Percentiles rank a stretch among this genome's conserved stretches.
These are phyloP conservation scores for Pelodiscus sinensis DNA, from an alignment of 2,113 vertebrate genomes.

Conservation along the genomic window DNA sequence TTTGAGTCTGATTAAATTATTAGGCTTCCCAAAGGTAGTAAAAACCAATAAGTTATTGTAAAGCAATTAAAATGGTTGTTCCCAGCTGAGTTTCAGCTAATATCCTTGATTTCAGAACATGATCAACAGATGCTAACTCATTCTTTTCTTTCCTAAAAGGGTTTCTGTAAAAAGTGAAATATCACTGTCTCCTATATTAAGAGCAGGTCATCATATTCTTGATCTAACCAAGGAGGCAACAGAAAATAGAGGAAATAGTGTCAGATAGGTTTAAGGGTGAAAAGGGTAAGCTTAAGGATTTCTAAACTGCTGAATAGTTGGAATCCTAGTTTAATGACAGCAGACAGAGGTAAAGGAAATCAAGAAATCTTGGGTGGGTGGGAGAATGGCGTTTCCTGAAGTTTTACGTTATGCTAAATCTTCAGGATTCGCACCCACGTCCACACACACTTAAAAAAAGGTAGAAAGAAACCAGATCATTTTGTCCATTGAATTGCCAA, in stretches of 20 bases:
- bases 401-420: neutral
- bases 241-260: neutral
- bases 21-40: neutral
- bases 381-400: neutral
- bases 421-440: neutral
- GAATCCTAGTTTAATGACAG: neutral
- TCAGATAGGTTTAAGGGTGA: neutral
- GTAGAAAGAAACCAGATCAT: neutral
- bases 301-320: neutral
- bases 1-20: neutral
- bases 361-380: neutral
- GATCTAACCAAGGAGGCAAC: neutral
- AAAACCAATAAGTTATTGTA: neutral
- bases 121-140: neutral
- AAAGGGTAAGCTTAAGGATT: neutral
- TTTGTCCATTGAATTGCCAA: neutral
- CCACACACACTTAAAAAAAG: too few relatives aligned
- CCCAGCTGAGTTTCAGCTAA: neutral
- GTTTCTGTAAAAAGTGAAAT: neutral
- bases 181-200: neutral
- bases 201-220: neutral
- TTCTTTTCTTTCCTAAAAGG: neutral
- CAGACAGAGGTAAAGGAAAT: neutral
- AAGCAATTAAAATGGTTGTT: neutral
- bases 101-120: neutral